A percentile compares a stretch with the other conserved stretches of the same genome.
These are phyloP conservation scores for Podargus strigoides DNA, from an alignment of 2,797 vertebrate species.

Conservation along the genomic window DNA sequence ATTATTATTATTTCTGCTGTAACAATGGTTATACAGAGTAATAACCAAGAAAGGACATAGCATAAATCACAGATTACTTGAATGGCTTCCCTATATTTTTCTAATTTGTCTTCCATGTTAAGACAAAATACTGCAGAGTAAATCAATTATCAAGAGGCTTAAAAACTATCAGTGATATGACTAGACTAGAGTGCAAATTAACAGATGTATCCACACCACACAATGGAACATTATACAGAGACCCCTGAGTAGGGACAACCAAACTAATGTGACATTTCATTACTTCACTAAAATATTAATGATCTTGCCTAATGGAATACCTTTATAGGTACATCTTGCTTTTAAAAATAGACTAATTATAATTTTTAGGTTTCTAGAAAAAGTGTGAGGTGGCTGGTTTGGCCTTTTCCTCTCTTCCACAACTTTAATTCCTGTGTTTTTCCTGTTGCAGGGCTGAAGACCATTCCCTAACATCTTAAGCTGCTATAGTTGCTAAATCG, in stretches of 20 bases:
- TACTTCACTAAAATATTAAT: background rate
- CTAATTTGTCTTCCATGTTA: background rate
- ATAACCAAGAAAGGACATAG: background rate
- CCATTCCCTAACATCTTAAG: background rate
- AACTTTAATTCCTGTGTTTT: background rate
- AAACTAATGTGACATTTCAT: background rate
- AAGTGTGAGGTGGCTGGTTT: background rate
- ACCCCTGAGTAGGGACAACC: background rate
- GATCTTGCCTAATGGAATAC: background rate
- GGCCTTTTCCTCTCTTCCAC: background rate
- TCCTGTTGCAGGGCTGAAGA: background rate
- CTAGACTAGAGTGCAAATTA: background rate
- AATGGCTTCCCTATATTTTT: background rate
- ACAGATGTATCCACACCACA: background rate
- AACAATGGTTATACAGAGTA: background rate
- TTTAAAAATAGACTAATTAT: background rate
- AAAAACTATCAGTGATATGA: background rate
- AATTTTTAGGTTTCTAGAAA: background rate
- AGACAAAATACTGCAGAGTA: background rate
- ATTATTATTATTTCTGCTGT: background rate
- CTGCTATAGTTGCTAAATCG: background rate
- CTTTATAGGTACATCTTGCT: background rate
- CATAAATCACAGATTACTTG: background rate
- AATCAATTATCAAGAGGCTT: background rate
- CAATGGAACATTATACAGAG: accelerated